These are phyloP conservation scores for Drosophila baimaii DNA, from an alignment of 1,140 invertebrate species.

Conservation along the genomic window DNA sequence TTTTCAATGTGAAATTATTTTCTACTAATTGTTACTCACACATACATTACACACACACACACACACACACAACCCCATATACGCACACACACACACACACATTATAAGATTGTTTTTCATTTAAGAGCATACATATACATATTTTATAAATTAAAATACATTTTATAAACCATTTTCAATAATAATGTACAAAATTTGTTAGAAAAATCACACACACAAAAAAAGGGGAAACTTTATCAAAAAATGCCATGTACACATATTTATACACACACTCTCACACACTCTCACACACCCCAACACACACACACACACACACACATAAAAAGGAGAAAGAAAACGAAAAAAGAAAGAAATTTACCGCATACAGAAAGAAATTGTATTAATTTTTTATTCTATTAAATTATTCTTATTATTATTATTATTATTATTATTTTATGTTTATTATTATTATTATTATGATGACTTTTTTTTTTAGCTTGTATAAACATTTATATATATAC, in stretches of 20 bases:
- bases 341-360: slow-evolving; percentile 28
- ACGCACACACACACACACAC: slow-evolving; percentile 31
- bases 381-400: slow-evolving; percentile 83
- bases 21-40: slow-evolving; percentile 79
- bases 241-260: slow-evolving; percentile 76
- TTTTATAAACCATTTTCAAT: slow-evolving; percentile 40
- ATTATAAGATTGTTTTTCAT: slow-evolving; percentile 43
- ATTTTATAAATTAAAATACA: slow-evolving; percentile 24
- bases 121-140: slow-evolving; percentile 26
- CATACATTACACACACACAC: slow-evolving; percentile 44
- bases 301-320: no score
- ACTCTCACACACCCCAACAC: slow-evolving; percentile 43
- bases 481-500: slow-evolving; percentile 49
- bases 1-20: slow-evolving; percentile 79
- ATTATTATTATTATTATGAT: slow-evolving; percentile 72
- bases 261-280: slow-evolving; percentile 55
- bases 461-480: slow-evolving; percentile 66
- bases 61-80: slow-evolving; percentile 32
- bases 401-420: slow-evolving; percentile 82
- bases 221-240: slow-evolving; percentile 30
- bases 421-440: slow-evolving; percentile 81
- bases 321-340: no score
- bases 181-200: slow-evolving; percentile 65
- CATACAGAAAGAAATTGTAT: slow-evolving; percentile 74
- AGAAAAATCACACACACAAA: slow-evolving; percentile 29